phyloP scores from a whole-genome alignment of 2,113 vertebrate genomes.

The Prunella himalayana region DNA sequence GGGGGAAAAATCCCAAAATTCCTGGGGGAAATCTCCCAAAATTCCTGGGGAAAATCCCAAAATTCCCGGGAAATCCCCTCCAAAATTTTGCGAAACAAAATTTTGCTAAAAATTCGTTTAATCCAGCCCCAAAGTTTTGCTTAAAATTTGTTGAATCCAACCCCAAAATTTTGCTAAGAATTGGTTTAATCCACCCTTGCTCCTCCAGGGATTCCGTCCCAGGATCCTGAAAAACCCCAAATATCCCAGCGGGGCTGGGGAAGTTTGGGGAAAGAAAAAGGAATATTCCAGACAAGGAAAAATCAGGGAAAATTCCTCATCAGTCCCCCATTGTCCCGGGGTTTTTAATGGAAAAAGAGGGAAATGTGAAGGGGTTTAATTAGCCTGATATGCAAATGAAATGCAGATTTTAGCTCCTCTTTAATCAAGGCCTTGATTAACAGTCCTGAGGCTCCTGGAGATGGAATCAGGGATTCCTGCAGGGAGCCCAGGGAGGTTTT shows the following conservation, averaged over 20 bases:
- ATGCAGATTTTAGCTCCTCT: neutral
- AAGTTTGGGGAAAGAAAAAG: neutral
- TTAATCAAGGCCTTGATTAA: conserved; percentile 35
- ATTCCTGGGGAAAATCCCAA: too few species aligned
- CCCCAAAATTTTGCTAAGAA: too few species aligned
- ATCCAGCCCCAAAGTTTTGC: too few species aligned
- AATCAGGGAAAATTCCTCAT: neutral
- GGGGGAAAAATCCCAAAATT: too few species aligned
- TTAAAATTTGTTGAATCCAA: too few species aligned
- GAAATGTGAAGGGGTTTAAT: neutral
- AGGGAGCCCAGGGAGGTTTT: neutral
- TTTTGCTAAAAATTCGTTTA: too few species aligned
- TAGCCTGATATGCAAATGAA: neutral
- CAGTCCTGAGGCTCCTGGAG: neutral
- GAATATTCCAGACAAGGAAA: too few species aligned
- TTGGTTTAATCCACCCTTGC: neutral
- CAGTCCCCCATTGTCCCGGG: fast-evolving
- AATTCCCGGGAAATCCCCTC: neutral
- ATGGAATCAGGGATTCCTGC: neutral
- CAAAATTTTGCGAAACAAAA: too few species aligned
- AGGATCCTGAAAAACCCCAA: too few species aligned
- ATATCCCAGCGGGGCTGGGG: too few species aligned
- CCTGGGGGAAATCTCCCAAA: too few species aligned
- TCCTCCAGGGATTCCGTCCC: too few species aligned
- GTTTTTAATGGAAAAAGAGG: neutral